Base-by-base conservation (phyloP, 1,140 invertebrate species). In the Pentalonia nigronervosa region DNA sequence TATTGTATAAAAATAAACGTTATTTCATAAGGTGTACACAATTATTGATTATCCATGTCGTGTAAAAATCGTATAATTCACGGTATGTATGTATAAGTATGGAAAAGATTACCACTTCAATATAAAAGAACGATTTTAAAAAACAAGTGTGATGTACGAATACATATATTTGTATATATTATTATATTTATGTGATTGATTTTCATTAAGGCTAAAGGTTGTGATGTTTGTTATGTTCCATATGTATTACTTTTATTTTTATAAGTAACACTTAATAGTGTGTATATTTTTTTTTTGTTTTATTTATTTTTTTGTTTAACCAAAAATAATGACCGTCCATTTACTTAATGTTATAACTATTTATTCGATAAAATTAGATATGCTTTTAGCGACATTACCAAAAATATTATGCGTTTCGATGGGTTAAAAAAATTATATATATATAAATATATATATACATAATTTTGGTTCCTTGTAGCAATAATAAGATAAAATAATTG, bases 181-280 rank as follows among this genome's bases (percentile, higher is more conserved):
- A 81, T 53, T 92, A 34, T 92, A 84, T 84, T 84, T 93, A 86
- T 83, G 81, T 93, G 91, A 93, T 93, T 93, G 25, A 93, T 93
- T 84, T 86, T 41, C 47, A 53, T 84, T 93, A 93, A 93, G 91
- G 81, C 91, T 93, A 93, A 93, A 86, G 91, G 91, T 93, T 93
- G 91, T 93, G 91, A 93, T 93, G 91, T 93, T 93, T 86, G 91
- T 93, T 93, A 92, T 92, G 91, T 92, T 92, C 91, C 91, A 84
- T 83, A 76, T 83, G 50, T 56, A 56, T 53, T 84, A 56, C 48
- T 86, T 53, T 50, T 67, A 56, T 67, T 81, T 93, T 17, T 86
- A 93, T 50, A 30, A 50, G n/a, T 83, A 53, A 84, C 23, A 81
- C 90, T 45, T 83, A 91, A 48, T 92, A 14, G 45, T 81, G 47